phyloP scores from a whole-genome alignment of 2,113 vertebrate species.

The Plectropomus leopardus region DNA sequence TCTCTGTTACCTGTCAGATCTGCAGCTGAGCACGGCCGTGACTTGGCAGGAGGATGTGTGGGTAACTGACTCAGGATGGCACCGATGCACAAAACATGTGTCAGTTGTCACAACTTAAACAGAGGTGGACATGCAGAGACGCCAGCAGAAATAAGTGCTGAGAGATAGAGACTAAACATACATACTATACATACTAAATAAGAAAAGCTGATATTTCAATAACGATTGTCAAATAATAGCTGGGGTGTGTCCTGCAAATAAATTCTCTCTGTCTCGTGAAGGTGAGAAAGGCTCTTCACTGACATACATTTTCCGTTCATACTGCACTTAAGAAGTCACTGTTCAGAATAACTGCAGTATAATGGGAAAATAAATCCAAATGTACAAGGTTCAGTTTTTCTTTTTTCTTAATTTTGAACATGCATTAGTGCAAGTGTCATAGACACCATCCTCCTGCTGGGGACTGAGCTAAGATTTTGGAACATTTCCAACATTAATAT shows the following conservation, averaged over 20 bases:
- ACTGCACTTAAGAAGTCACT: too few relatives aligned
- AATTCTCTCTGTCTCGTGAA: too few relatives aligned
- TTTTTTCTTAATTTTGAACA: too few relatives aligned
- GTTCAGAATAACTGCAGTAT: too few relatives aligned
- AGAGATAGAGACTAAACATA: neutral
- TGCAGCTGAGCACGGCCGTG: neutral
- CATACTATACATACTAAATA: neutral
- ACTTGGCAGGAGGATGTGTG: constrained; percentile 25
- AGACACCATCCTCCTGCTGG: too few relatives aligned
- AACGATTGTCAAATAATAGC: neutral
- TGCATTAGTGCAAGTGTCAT: too few relatives aligned
- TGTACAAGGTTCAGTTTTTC: too few relatives aligned
- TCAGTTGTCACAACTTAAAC: constrained; percentile 27
- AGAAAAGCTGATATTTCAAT: neutral
- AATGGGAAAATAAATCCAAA: too few relatives aligned
- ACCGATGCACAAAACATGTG: constrained; percentile 18
- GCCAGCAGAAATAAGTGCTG: too few relatives aligned
- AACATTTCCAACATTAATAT: too few relatives aligned
- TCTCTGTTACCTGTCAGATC: constrained; percentile 32
- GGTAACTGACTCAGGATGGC: constrained; percentile 42
- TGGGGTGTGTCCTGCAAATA: neutral
- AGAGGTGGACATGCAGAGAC: neutral
- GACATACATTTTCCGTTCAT: too few relatives aligned
- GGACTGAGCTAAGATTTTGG: too few relatives aligned
- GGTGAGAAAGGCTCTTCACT: neutral